Base-by-base conservation (phyloP, 37 sponge, comb jelly and placozoan genomes). In the Agelas oroides region DNA sequence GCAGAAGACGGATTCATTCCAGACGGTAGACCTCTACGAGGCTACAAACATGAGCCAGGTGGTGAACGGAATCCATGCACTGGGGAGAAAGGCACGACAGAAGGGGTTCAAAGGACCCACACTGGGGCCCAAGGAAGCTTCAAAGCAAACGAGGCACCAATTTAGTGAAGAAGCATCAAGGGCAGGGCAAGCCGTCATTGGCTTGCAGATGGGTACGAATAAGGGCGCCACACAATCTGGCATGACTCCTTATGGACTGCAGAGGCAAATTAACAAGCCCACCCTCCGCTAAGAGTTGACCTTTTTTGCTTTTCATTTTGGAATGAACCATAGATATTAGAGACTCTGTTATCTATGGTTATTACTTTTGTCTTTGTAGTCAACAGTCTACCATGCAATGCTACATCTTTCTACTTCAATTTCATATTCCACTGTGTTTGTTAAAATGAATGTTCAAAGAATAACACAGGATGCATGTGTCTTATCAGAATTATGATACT, bases 21-120 rank as follows among this genome's bases (percentile, higher is more conserved):
- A 98, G 73, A 98, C 99, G 17, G 99, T 94, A 19, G 99, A 96
- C 62, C 60, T 98, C 72, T 98, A 90, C 59, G 99, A 98, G 70
- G 86, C 34, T 39, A 74, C 88, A 54, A 98, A 98, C 80, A 92
- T 98, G 64, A 80, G 78, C 23, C 99, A 98, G 59, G 92, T 91
- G 14, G 52, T 91, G 46, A 76, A 32, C 28, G 52, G 62, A 56
- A 87, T 94, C 36, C 74, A 82, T 68, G 92, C 96, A 15, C 77
- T 95, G 33, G 96, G 94, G 0, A 56, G 96, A 65, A 74, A 82
- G 78, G 94, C 83, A 32, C 69, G 34, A 1, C 39, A 19, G 32
- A 88, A 80, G 23, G 73, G 76, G 12, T 85, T 31, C 70, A 61
- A 25, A 19, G 70, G 71, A 16, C 80, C 94, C 20, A 64, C 52